Conservation (phyloP, 1,140 invertebrate genomes). For the Octopus bimaculoides region DNA sequence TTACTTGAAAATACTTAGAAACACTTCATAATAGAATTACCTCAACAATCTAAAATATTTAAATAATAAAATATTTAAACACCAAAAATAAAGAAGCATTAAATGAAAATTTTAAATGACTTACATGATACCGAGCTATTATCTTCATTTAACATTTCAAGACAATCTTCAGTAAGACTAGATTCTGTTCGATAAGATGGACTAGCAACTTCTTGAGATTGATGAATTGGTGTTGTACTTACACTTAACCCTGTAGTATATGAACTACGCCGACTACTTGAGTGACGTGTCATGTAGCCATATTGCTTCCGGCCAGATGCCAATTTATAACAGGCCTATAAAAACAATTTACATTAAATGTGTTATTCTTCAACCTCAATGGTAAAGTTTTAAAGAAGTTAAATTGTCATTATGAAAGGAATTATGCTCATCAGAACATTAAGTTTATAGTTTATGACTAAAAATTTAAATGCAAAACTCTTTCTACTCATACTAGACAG, state of each 20-base stretch:
- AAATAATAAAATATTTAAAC: too few species aligned
- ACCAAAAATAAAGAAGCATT: too few species aligned
- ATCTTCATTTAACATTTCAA: not conserved
- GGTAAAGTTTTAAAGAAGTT: not conserved
- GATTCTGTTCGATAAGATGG: not conserved
- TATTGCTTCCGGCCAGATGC: not conserved
- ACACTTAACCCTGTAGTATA: not conserved
- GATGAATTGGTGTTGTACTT: not conserved
- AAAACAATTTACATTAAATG: not conserved
- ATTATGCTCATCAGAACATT: not conserved
- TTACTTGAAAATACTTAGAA: too few species aligned
- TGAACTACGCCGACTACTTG: not conserved
- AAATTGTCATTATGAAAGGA: not conserved
- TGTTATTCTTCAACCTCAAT: not conserved
- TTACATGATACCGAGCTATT: not conserved
- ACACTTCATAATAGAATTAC: too few species aligned
- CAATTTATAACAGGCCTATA: not conserved
- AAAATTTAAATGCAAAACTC: not conserved
- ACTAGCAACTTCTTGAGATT: not conserved
- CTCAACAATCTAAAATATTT: too few species aligned
- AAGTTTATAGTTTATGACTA: not conserved
- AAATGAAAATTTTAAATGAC: not conserved
- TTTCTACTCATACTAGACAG: not conserved
- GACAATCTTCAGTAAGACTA: constrained; percentile 5
- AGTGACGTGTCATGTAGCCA: not conserved